These are phyloP conservation scores for Leucophora obtusa DNA, from an alignment of 2,888 invertebrate species.

Conservation along the genomic window DNA sequence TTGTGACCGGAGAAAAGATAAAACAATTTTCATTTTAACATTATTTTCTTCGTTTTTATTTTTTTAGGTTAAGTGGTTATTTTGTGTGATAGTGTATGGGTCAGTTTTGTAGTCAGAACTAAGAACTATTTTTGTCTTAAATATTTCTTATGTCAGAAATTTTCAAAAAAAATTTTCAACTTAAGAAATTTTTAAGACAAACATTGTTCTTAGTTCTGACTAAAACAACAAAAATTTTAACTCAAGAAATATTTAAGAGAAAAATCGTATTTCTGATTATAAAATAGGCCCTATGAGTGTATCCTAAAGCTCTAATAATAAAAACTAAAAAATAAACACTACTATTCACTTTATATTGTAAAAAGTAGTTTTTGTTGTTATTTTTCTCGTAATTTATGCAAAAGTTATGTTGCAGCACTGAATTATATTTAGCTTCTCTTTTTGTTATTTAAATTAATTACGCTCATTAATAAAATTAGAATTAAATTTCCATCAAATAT, in stretches of 20 bases:
- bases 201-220: too few species aligned
- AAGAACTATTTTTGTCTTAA: too few species aligned
- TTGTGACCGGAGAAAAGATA: conserved; percentile 34
- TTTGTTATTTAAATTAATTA: conserved; percentile 30
- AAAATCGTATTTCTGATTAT: too few species aligned
- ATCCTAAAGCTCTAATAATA: too few species aligned
- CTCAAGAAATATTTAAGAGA: too few species aligned
- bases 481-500: conserved; percentile 27
- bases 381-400: background rate
- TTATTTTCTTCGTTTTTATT: conserved; percentile 39
- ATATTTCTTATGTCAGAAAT: too few species aligned
- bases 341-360: conserved; percentile 15
- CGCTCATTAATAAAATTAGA: conserved; percentile 41
- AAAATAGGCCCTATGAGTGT: too few species aligned
- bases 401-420: conserved; percentile 16
- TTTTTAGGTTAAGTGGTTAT: conserved; percentile 61
- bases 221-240: too few species aligned
- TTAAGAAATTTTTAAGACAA: too few species aligned
- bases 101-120: background rate
- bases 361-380: conserved; percentile 7
- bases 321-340: conserved; percentile 23
- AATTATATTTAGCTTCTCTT: background rate
- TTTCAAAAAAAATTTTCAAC: too few species aligned
- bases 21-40: conserved; percentile 59
- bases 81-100: conserved; percentile 37